Percentiles rank a stretch among this genome's conserved stretches.
Conservation (phyloP, 2,797 vertebrate species). For the Adelosebastes latens region DNA sequence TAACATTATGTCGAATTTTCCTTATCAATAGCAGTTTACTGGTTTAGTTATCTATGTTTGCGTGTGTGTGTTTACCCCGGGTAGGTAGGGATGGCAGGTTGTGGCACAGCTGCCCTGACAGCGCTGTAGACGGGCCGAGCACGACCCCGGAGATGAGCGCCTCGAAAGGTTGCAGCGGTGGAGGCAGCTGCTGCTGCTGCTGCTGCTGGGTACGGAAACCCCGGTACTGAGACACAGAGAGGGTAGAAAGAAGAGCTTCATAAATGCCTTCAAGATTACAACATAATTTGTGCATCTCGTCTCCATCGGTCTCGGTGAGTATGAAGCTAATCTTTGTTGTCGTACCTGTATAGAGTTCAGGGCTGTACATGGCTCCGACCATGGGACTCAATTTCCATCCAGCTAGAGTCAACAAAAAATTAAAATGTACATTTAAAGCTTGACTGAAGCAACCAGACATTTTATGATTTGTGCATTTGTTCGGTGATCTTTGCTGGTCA, state of each 20-base stretch:
- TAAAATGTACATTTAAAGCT: not conserved
- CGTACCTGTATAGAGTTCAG: constrained; percentile 97
- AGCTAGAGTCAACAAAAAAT: constrained; percentile 67
- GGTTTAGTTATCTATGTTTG: not conserved
- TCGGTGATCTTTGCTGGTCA: not conserved
- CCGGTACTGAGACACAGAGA: constrained; percentile 87
- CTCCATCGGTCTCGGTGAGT: too few relatives aligned
- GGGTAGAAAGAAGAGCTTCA: not conserved
- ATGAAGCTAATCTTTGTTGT: not conserved
- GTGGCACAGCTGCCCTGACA: constrained; percentile 93
- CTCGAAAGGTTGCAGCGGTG: constrained; percentile 93
- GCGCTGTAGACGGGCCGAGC: constrained; percentile 96
- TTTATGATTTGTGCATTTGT: not conserved
- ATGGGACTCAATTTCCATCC: constrained; percentile 99
- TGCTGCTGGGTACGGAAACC: constrained; percentile 94
- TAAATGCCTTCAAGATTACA: not conserved
- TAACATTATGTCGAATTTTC: not conserved
- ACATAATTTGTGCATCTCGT: not conserved
- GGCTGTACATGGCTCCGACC: constrained; percentile 97
- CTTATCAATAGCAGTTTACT: not conserved
- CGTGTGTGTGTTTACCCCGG: constrained; percentile 89
- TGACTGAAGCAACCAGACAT: not conserved
- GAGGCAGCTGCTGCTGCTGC: constrained; percentile 84
- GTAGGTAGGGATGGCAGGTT: constrained; percentile 93
- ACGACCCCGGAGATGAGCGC: constrained; percentile 94